Conservation (phyloP, 1,140 invertebrate genomes). For the Formica exsecta region DNA sequence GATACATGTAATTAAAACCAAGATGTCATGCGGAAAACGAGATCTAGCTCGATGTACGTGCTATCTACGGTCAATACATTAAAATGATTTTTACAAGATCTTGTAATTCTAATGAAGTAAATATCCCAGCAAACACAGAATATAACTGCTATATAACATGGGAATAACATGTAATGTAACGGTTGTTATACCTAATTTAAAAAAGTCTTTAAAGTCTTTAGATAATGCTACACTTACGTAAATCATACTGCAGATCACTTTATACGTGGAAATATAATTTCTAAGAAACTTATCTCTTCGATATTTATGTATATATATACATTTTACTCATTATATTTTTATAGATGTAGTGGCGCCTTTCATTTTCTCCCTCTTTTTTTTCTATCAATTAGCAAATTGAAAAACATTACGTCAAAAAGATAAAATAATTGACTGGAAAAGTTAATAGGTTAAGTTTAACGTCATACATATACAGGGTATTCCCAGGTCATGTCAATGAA, state of each 20-base stretch:
- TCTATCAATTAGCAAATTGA: neutral
- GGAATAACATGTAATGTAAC: too few species aligned
- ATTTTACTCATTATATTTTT: neutral
- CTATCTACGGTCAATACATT: neutral
- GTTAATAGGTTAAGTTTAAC: neutral
- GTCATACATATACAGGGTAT: neutral
- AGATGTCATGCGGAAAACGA: neutral
- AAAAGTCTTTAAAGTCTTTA: neutral
- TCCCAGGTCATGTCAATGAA: too few species aligned
- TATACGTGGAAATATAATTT: neutral
- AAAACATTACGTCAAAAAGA: neutral
- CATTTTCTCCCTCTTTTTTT: too few species aligned
- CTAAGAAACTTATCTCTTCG: slow-evolving; percentile 26
- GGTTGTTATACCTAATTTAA: too few species aligned
- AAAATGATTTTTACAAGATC: neutral
- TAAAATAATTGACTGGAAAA: neutral
- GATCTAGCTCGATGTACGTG: neutral
- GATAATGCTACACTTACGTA: slow-evolving; percentile 18
- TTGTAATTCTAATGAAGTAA: neutral
- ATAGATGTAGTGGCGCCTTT: neutral
- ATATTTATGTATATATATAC: neutral
- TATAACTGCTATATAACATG: too few species aligned
- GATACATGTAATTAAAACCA: neutral
- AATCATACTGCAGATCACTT: neutral
- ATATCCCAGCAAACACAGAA: too few species aligned